phyloP scores from a whole-genome alignment of 2,888 invertebrate species.

The Idaea straminata region DNA sequence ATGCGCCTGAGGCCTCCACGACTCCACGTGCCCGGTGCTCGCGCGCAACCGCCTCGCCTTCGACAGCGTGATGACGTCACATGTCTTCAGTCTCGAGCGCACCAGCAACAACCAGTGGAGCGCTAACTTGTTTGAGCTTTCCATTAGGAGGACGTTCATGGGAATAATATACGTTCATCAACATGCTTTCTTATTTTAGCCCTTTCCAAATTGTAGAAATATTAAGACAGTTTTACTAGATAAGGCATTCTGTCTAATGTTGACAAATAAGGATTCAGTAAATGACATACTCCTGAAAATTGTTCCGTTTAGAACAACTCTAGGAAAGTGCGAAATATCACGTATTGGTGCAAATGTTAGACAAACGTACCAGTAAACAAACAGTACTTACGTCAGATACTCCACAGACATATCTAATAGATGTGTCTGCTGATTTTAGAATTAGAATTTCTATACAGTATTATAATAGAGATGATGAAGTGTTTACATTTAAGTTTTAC shows the following conservation, averaged over 20 bases:
- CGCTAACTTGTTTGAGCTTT: conserved; percentile 61
- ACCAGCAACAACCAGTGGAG: conserved; percentile 54
- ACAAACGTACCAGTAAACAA: conserved; percentile 42
- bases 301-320: neutral
- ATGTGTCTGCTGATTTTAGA: conserved; percentile 2
- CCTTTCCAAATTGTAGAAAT: conserved; percentile 27
- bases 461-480: neutral
- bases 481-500: no score
- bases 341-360: conserved; percentile 54
- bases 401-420: conserved; percentile 10
- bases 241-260: neutral
- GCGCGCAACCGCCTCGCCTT: conserved; percentile 53
- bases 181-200: conserved; percentile 33
- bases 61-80: conserved; percentile 62
- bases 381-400: conserved; percentile 17
- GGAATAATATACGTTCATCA: conserved; percentile 41
- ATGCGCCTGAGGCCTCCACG: conserved; percentile 68
- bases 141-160: conserved; percentile 59
- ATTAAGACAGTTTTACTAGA: no score
- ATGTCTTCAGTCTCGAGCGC: conserved; percentile 50
- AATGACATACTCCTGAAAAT: neutral
- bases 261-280: neutral
- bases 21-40: conserved; percentile 74
- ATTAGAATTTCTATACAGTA: neutral
- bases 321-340: conserved; percentile 72